Evolutionary conservation across 2,888 invertebrate genomes (phyloP), one percentile per base, ranked within the genome.

Genomic region (Lampropteryx suffumata): DNA sequence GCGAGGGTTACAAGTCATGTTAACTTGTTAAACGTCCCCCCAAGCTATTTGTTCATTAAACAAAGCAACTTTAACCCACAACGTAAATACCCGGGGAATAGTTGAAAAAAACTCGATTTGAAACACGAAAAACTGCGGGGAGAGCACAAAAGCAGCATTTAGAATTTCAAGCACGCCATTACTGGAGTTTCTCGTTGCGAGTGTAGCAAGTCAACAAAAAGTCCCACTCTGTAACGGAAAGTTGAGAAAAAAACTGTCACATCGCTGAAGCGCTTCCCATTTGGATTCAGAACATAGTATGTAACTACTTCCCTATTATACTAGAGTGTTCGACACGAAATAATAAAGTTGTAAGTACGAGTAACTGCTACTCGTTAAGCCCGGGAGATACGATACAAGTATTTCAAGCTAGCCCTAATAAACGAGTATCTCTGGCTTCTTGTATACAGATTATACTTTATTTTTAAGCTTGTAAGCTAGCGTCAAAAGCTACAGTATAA

Each of bases 121-220:
- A 59, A 59, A 51, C 51, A 39, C 44, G 51, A 47, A 37, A 49
- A 55, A 51, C 36, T 55, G 65, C 59, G 50, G 59, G n/a, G n/a
- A n/a, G 57, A 56, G 50, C 53, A 54, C 64, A 57, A 62, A 66
- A 64, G 62, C 62, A 55, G 50, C 64, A 62, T 67, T 70, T 61
- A 69, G 64, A 69, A 73, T 72, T 66, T 65, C 59, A 67, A 71
- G 65, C 65, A 68, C 68, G 65, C 61, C 58, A 63, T 66, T 64
- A 55, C 62, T 59, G 55, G 49, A 59, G 58, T 55, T 53, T 50
- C 55, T 43, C 50, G 53, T 46, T 33, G 32, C 29, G 42, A 27
- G 14, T 40, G 40, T 43, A 39, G 37, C 57, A 59, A 65, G 58
- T 62, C 64, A 67, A 69, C 69, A 65, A 61, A 65, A 67, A 61